These are phyloP conservation scores for Euura lappo DNA, from an alignment of 1,140 invertebrate species.

Conservation along the genomic window DNA sequence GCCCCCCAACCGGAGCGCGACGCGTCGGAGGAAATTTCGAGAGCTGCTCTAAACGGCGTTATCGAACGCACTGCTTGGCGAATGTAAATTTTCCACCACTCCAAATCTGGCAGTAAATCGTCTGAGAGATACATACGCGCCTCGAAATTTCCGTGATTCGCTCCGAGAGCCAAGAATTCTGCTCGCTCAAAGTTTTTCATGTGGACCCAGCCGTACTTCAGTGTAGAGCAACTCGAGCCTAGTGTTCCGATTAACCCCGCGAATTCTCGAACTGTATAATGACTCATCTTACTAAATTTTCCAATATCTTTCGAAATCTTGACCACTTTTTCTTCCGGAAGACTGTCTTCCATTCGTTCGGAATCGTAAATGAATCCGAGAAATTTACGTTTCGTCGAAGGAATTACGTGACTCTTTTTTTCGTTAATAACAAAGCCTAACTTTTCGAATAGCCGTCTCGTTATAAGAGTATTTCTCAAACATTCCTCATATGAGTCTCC, in stretches of 20 bases:
- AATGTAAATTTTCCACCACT: conserved; percentile 18
- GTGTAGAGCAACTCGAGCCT: conserved; percentile 9
- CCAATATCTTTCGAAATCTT: not conserved
- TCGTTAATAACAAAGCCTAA: conserved; percentile 22
- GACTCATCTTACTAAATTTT: conserved; percentile 6
- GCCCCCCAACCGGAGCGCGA: conserved; percentile 20
- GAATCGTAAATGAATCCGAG: conserved; percentile 20
- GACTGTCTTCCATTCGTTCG: conserved; percentile 7
- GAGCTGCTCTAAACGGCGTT: conserved; percentile 9
- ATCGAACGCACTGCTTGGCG: conserved; percentile 12
- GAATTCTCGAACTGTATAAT: conserved; percentile 14
- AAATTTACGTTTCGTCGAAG: conserved; percentile 11
- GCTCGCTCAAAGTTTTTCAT: conserved; percentile 20
- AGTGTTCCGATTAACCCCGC: conserved; percentile 14
- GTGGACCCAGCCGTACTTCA: not conserved
- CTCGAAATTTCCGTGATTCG: conserved; percentile 13
- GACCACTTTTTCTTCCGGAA: conserved; percentile 14
- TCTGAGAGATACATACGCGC: conserved; percentile 15
- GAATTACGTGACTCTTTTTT: conserved; percentile 19
- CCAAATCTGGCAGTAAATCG: not conserved
- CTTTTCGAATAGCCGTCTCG: conserved; percentile 3
- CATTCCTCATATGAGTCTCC: conserved; percentile 9
- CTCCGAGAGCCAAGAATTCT: conserved; percentile 12
- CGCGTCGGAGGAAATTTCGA: conserved; percentile 24
- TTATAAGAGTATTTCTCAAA: conserved; percentile 2